Percentiles rank a stretch among this genome's conserved stretches.
Evolutionary conservation across 2,888 invertebrate genomes (phyloP).

Genomic region (Amphipyra tragopoginis): DNA sequence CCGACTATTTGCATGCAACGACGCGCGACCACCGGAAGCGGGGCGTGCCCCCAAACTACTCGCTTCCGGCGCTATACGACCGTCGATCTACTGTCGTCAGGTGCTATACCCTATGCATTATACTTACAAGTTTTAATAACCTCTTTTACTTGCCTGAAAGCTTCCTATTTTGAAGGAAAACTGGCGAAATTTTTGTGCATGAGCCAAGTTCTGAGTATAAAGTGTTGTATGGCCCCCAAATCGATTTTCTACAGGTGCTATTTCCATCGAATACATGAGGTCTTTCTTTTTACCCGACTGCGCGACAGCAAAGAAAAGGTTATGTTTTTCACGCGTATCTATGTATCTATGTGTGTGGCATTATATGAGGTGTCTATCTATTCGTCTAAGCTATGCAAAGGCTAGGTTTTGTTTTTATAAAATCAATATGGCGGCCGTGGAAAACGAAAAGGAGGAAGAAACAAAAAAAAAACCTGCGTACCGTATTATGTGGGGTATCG

Average conservation of each 20-base stretch:
- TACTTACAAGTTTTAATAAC: conserved; percentile 49
- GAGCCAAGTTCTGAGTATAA: background rate
- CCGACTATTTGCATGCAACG: conserved; percentile 84
- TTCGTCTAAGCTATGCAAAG: too few relatives aligned
- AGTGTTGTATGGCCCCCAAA: background rate
- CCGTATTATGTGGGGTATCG: too few relatives aligned
- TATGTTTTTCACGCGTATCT: too few relatives aligned
- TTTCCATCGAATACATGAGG: background rate
- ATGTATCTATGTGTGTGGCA: too few relatives aligned
- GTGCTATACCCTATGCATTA: conserved; percentile 42
- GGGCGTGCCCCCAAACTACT: conserved; percentile 85
- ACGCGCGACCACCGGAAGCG: conserved; percentile 85
- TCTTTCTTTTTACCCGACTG: too few relatives aligned
- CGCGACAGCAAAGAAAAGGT: too few relatives aligned
- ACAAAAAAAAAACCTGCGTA: too few relatives aligned
- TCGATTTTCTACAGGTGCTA: background rate
- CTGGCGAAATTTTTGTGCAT: conserved; percentile 6
- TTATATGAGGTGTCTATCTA: too few relatives aligned
- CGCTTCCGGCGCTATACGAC: conserved; percentile 75
- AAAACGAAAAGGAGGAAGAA: too few relatives aligned
- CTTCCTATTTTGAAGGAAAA: conserved; percentile 28
- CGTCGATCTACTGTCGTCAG: conserved; percentile 57
- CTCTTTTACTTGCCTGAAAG: conserved; percentile 41
- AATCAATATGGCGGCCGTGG: too few relatives aligned
- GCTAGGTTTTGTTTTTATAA: too few relatives aligned